Evolutionary conservation across 2,797 vertebrate species (phyloP).

Genomic region (Acipenser ruthenus): DNA sequence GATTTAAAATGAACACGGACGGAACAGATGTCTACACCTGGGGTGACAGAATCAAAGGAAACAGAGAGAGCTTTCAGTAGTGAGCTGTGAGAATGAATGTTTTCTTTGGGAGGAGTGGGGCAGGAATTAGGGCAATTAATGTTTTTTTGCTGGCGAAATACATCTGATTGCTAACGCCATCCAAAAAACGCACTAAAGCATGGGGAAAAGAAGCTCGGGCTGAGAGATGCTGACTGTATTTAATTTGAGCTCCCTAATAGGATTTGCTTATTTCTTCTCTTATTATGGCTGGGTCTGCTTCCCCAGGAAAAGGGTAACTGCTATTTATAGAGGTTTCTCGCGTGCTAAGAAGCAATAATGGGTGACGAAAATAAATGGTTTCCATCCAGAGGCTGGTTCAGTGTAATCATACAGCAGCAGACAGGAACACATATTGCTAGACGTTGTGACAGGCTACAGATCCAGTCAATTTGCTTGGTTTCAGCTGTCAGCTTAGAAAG

Average conservation of each 20-base stretch:
- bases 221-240: background rate
- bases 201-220: background rate
- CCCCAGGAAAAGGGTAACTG: background rate
- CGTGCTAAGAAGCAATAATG: background rate
- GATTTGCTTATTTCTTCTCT: background rate
- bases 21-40: background rate
- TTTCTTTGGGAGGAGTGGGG: background rate
- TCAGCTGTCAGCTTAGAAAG: too few relatives aligned
- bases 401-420: background rate
- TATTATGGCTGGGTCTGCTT: background rate
- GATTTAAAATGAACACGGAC: background rate
- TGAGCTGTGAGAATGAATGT: background rate
- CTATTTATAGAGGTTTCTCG: background rate
- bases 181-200: background rate
- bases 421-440: too few relatives aligned
- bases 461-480: too few relatives aligned
- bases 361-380: background rate
- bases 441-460: too few relatives aligned
- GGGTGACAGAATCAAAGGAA: background rate
- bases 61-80: background rate
- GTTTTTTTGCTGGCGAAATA: background rate
- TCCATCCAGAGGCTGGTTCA: background rate
- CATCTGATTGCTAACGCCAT: background rate
- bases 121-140: background rate
- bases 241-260: background rate